These are phyloP conservation scores for Daboia siamensis DNA, from an alignment of 2,113 vertebrate genomes.

Conservation along the genomic window DNA sequence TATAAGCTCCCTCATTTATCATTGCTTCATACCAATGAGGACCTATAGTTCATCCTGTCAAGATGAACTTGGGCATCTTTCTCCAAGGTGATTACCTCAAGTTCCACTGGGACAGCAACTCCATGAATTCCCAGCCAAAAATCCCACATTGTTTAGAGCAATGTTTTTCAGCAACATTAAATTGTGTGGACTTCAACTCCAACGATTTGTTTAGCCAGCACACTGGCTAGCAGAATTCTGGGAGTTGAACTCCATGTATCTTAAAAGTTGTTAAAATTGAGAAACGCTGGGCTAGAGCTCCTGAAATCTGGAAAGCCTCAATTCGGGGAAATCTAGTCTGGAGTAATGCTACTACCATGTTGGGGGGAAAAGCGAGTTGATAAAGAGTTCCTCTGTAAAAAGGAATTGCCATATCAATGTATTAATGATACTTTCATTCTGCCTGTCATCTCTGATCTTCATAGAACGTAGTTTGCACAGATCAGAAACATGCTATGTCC, in stretches of 20 bases:
- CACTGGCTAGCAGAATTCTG: background rate
- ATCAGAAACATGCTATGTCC: background rate
- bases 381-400: background rate
- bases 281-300: background rate
- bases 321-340: background rate
- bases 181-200: background rate
- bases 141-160: background rate
- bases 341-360: background rate
- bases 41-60: background rate
- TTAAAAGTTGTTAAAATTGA: background rate
- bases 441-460: background rate
- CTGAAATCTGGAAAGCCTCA: background rate
- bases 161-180: background rate
- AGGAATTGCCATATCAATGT: background rate
- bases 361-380: background rate
- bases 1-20: background rate
- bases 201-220: background rate
- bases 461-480: background rate
- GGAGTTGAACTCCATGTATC: background rate
- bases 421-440: background rate
- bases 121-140: background rate
- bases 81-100: background rate
- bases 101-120: background rate
- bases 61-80: background rate
- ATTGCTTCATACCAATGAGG: background rate